phyloP scores from a whole-genome alignment of 2,888 invertebrate species.

The Cyclophora albipunctata region DNA sequence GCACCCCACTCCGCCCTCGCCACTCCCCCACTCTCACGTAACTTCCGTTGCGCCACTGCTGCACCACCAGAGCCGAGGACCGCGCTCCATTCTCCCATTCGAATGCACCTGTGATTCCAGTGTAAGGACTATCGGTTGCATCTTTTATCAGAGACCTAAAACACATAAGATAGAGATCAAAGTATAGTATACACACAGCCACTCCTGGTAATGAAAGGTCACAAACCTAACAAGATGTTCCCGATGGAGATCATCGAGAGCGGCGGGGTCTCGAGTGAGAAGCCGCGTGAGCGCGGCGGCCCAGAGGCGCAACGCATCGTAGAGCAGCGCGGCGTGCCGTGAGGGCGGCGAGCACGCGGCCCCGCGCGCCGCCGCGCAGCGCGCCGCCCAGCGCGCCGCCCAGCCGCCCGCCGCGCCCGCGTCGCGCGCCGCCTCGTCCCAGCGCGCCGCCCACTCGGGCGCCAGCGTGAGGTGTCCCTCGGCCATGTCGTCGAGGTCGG shows the following conservation, averaged over 20 bases:
- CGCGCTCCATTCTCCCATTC: conserved; percentile 31
- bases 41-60: conserved; percentile 75
- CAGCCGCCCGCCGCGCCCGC: conserved; percentile 12
- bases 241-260: conserved; percentile 45
- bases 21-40: conserved; percentile 72
- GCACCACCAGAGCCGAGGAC: conserved; percentile 41
- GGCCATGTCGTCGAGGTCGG: conserved; percentile 27
- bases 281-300: conserved; percentile 35
- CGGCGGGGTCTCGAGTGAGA: conserved; percentile 29
- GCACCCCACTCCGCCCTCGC: conserved; percentile 86
- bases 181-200: too few relatives aligned
- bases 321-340: conserved; percentile 49
- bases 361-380: conserved; percentile 6
- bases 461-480: conserved; percentile 40
- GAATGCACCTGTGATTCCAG: conserved; percentile 49
- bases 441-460: conserved; percentile 39
- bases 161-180: too few relatives aligned
- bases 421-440: conserved; percentile 22
- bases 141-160: conserved; percentile 35
- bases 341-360: conserved; percentile 16
- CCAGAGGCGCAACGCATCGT: conserved; percentile 53
- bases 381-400: conserved; percentile 26
- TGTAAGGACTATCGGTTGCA: conserved; percentile 27
- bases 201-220: too few relatives aligned
- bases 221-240: conserved; percentile 28